phyloP scores from a whole-genome alignment of 2,888 invertebrate genomes.

The Euzetes globulus region DNA sequence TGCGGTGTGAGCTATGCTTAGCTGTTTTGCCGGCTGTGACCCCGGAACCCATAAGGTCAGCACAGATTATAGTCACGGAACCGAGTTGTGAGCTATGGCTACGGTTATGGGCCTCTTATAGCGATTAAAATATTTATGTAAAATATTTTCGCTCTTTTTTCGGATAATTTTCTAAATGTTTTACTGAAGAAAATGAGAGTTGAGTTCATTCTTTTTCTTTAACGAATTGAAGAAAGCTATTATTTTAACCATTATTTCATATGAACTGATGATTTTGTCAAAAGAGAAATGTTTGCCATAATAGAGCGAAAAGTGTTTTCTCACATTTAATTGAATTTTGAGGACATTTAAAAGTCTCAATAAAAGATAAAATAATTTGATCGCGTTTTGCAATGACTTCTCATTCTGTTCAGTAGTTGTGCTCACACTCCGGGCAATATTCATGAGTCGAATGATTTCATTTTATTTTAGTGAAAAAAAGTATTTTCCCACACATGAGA shows the following conservation, averaged over 20 bases:
- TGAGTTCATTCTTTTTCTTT: neutral
- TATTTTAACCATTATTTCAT: neutral
- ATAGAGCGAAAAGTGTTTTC: neutral
- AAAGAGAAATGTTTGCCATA: neutral
- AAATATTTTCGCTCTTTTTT: neutral
- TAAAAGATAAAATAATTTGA: neutral
- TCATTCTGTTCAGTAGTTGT: neutral
- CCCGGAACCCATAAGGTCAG: conserved; percentile 15
- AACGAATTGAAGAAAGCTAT: neutral
- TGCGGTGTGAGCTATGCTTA: neutral
- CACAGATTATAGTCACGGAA: conserved; percentile 4
- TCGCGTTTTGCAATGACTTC: neutral
- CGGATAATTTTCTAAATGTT: too few relatives aligned
- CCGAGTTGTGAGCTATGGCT: neutral
- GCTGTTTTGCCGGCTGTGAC: neutral
- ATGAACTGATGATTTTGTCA: neutral
- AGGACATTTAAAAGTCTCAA: neutral
- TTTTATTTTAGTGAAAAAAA: neutral
- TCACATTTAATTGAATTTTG: neutral
- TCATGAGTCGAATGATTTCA: neutral
- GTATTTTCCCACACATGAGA: conserved; percentile 16
- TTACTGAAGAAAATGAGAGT: neutral
- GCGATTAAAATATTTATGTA: conserved; percentile 4
- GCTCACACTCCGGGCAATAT: neutral
- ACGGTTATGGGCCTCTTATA: neutral